Evolutionary conservation across 2,888 invertebrate species (phyloP).

Genomic region (Mellilla xanthometata): DNA sequence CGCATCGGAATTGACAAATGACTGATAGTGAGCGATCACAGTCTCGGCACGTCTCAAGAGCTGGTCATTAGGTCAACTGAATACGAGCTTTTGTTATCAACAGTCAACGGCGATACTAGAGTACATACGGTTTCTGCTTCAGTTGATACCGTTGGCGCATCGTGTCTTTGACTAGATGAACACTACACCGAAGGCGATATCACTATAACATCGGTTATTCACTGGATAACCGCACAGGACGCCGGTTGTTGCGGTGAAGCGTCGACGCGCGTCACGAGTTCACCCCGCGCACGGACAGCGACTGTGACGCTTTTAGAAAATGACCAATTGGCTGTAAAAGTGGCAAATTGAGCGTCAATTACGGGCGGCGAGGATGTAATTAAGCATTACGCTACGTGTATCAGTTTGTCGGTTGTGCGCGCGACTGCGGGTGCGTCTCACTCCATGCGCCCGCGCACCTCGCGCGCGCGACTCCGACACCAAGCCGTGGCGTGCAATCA

Average conservation of each 20-base stretch:
- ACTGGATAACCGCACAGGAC: conserved; percentile 56
- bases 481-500: conserved; percentile 67
- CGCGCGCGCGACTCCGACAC: conserved; percentile 43
- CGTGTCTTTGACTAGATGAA: conserved; percentile 42
- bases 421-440: conserved; percentile 64
- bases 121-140: conserved; percentile 78
- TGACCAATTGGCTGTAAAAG: conserved; percentile 56
- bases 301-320: conserved; percentile 46
- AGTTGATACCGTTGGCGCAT: conserved; percentile 79
- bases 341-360: conserved; percentile 65
- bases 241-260: conserved; percentile 33
- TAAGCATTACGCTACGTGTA: conserved; percentile 62
- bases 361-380: conserved; percentile 70
- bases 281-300: conserved; percentile 8
- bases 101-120: conserved; percentile 34
- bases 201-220: conserved; percentile 61
- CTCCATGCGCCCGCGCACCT: conserved; percentile 22
- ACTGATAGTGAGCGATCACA: conserved; percentile 37
- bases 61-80: conserved; percentile 45
- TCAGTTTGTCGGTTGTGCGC: conserved; percentile 75
- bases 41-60: conserved; percentile 43
- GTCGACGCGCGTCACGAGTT: conserved; percentile 13
- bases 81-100: conserved; percentile 30
- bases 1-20: conserved; percentile 45
- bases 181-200: conserved; percentile 42